Base-by-base conservation (phyloP, 2,113 vertebrate genomes). In the Pholis gunnellus region DNA sequence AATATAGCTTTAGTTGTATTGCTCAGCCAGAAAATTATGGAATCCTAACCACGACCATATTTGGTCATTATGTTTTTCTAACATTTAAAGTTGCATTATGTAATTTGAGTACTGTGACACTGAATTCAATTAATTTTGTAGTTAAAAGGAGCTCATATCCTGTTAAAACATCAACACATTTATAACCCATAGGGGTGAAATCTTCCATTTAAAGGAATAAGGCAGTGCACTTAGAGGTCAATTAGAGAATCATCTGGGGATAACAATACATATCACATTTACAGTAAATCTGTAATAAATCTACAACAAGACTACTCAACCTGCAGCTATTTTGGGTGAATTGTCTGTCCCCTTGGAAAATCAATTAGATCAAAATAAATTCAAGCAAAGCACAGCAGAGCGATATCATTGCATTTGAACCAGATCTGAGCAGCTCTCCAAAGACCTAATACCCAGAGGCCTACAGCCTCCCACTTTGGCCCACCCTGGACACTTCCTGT, bases 401-500 rank as follows among this genome's bases (percentile, higher is more conserved):
- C 76, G 93, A 95, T 94, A 87, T 64, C 88, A 94, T 94, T 91
- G 52, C 46, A 68, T 82, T 82, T 78, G 40, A 64, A 87, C 63
- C 64, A 87, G 68, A 87, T 90, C 68, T 86, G 66, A 79, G 84
- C 40, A 61, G 54, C 63, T 92, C 83, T 92, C 83, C 60, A n/a
- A 78, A 77, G 91, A 79, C 82, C 63, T 50, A 71, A 75, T 87
- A 83, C 84, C 76, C 87, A 66, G 63, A 64, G 73, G 70, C 85
- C 71, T 11, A 3, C 57, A 59, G 83, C 57, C 70, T 73, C 75
- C 63, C 63, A 82, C 81, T 72, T 46, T 57, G 90, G 83, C 88
- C 89, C 93, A 92, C 91, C 92, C 91, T 87, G 81, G 84, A 81
- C 81, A 88, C 89, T 91, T 93, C 92, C 91, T 91, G 89, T 87